Evolutionary conservation across 2,797 vertebrate genomes (phyloP).

Genomic region (Pelochelys cantorii): DNA sequence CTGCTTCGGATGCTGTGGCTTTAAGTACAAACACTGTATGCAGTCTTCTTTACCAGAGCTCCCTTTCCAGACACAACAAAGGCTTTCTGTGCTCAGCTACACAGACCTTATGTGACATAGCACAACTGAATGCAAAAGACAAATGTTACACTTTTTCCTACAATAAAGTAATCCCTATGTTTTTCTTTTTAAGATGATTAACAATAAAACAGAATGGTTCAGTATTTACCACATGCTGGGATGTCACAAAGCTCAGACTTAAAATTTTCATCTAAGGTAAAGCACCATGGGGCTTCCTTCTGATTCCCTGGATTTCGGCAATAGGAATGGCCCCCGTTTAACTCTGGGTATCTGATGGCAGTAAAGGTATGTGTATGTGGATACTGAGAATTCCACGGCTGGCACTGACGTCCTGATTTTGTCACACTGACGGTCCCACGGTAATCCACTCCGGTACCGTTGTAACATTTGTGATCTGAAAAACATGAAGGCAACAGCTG

Average conservation of each 20-base stretch:
- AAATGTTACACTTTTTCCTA: not conserved
- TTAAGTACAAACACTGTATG: not conserved
- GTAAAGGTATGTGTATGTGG: constrained; percentile 95
- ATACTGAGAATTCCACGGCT: constrained; percentile 99
- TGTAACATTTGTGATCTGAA: constrained; percentile 96
- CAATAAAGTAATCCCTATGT: not conserved
- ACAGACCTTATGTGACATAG: not conserved
- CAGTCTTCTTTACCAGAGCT: not conserved
- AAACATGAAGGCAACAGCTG: not conserved
- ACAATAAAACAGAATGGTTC: not conserved
- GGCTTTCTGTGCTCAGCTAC: not conserved
- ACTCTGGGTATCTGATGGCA: constrained; percentile 90
- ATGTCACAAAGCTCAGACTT: constrained; percentile 95
- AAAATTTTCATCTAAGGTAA: constrained; percentile 94
- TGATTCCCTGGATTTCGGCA: constrained; percentile 97
- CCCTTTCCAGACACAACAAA: not conserved
- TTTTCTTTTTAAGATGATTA: rapidly evolving
- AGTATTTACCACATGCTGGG: constrained; percentile 89
- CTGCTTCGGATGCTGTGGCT: constrained; percentile 8
- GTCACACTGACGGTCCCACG: constrained; percentile 94
- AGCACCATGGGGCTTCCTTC: constrained; percentile 96
- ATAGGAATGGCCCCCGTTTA: constrained; percentile 97
- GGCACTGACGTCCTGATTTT: constrained; percentile 94
- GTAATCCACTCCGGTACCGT: constrained; percentile 92
- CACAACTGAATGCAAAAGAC: not conserved